These are phyloP conservation scores for Callithrix jacchus DNA, from an alignment of 2,113 vertebrate genomes.

Conservation along the genomic window DNA sequence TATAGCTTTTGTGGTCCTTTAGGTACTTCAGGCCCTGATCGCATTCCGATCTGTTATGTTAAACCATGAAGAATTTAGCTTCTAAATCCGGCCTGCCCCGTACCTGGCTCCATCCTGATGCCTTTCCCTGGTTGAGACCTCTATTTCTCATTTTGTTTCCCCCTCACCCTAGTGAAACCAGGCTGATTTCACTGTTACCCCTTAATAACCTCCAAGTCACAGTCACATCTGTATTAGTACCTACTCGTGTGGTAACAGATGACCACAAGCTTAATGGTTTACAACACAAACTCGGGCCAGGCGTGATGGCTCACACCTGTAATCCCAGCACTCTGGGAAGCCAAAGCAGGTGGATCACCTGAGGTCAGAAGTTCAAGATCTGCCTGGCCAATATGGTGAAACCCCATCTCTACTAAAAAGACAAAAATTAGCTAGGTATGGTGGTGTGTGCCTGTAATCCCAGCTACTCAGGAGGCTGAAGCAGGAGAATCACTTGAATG, in stretches of 20 bases:
- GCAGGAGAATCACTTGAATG: too few species aligned
- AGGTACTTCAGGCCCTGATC: background rate
- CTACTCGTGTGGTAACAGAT: background rate
- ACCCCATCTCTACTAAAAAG: too few species aligned
- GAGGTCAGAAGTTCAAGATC: too few species aligned
- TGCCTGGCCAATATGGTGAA: too few species aligned
- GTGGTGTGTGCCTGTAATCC: too few species aligned
- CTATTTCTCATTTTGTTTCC: background rate
- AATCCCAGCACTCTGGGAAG: too few species aligned
- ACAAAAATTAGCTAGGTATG: too few species aligned
- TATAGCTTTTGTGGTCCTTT: background rate
- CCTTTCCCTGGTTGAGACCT: background rate
- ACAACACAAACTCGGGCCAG: background rate
- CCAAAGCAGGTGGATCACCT: too few species aligned
- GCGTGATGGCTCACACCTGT: too few species aligned
- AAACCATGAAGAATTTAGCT: background rate
- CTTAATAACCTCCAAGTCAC: background rate
- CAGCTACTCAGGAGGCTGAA: too few species aligned
- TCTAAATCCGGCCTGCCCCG: background rate
- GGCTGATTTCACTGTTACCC: background rate
- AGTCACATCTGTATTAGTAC: background rate
- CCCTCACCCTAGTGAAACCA: background rate
- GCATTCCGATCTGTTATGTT: background rate
- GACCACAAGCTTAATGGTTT: background rate
- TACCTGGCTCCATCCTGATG: background rate